Base-by-base conservation (phyloP, 35 echinoderm and acorn worm genomes). In the Anneissia japonica region DNA sequence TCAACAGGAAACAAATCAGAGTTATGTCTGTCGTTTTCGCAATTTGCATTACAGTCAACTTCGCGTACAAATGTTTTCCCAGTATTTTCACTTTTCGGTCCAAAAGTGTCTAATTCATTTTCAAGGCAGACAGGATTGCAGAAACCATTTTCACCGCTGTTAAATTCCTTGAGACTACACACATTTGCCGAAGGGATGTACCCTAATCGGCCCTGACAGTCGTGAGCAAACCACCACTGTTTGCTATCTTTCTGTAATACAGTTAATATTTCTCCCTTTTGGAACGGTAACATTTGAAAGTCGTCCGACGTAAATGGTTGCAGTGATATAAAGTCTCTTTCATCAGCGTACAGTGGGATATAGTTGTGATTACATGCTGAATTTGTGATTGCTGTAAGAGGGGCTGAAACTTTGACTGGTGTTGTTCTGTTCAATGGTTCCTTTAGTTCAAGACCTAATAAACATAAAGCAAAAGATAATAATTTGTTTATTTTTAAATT, bases 211-310 rank as follows among this genome's bases (percentile, higher is more conserved):
- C 90, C 79, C 72, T 90, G 86, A 46, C 77, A 79, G 32, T 93
- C 93, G 46, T 88, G 90, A 16, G 87, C 94, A 82, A 90, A 97
- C 94, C 94, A 97, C 94, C 94, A 93, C 32, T 93, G 90, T 80
- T 93, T 97, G 88, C 77, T 93, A 30, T 97, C 94, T 46, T 97
- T 97, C 30, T 93, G 88, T 38, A 97, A 72, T 13, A 97, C 87
- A 11, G 91, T 93, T 33, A 97, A 72, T 32, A 89, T 39, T 40
- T 97, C 91, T 11, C 94, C 94, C 77, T 93, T 80, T 38, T 75
- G 74, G 73, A 97, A 93, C 4, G 87, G 89, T 19, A 92, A 39
- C 31, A 87, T 80, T 73, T 94, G 88, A 35, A 97, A 64, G n/a
- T 88, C 86, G 37, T 97, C 94, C 32, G 38, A 76, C 0, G 87